These are phyloP conservation scores for Nothocercus nigrocapillus DNA, from an alignment of 2,113 vertebrate genomes.

Conservation along the genomic window DNA sequence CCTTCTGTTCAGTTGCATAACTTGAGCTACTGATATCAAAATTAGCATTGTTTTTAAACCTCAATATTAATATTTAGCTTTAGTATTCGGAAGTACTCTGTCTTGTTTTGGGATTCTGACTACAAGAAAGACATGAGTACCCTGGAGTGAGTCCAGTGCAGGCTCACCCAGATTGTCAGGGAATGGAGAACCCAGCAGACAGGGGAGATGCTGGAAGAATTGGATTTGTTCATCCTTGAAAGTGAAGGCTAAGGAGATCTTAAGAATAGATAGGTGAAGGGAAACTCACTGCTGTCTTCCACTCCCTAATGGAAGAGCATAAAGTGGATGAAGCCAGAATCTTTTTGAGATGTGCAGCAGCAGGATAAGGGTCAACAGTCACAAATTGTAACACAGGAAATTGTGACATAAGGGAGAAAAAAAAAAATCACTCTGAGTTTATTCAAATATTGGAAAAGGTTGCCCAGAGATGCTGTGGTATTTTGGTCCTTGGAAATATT, in stretches of 20 bases:
- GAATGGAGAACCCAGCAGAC: neutral
- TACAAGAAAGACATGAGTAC: neutral
- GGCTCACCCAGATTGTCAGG: neutral
- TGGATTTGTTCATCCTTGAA: neutral
- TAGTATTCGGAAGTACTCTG: neutral
- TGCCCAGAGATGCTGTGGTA: neutral
- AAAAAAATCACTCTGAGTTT: rapidly evolving
- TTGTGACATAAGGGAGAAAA: neutral
- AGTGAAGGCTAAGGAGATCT: neutral
- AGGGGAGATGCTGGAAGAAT: neutral
- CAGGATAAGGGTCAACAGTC: neutral
- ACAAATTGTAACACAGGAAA: neutral
- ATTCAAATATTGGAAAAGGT: neutral
- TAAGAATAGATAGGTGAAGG: neutral
- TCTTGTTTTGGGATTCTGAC: neutral
- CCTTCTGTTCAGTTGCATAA: neutral
- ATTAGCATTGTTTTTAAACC: neutral
- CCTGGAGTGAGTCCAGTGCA: neutral
- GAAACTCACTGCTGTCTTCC: neutral
- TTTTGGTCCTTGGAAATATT: neutral
- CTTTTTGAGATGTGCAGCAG: neutral
- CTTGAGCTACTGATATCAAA: neutral
- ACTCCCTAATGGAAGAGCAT: neutral
- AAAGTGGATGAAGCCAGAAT: neutral
- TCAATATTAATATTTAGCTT: neutral